A percentile compares a stretch with the other conserved stretches of the same genome.
phyloP scores from a whole-genome alignment of 2,888 invertebrate species.

The Eilema griseolum region DNA sequence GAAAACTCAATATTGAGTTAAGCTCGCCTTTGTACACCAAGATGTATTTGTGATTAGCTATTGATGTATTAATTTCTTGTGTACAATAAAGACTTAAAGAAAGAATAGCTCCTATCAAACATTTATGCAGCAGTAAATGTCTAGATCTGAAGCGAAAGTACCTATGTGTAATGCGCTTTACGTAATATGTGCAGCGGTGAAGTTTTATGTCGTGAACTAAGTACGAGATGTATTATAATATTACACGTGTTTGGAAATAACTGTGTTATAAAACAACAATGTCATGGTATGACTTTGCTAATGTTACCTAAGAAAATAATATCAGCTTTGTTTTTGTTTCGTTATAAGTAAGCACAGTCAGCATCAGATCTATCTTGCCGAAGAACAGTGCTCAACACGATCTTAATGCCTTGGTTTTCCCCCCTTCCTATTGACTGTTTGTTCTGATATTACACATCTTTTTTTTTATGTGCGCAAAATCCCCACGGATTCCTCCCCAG shows the following conservation, averaged over 20 bases:
- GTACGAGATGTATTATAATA: background rate
- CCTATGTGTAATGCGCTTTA: background rate
- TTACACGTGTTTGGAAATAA: slow-evolving; percentile 5
- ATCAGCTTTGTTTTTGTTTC: background rate
- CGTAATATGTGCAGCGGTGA: slow-evolving; percentile 3
- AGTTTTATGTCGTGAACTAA: slow-evolving; percentile 2
- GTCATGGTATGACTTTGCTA: background rate
- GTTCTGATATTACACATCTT: too few species aligned
- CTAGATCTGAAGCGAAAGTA: background rate
- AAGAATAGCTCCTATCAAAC: background rate
- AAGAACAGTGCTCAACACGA: too few species aligned
- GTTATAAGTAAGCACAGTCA: background rate
- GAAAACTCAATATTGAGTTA: too few species aligned
- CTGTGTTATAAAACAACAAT: background rate
- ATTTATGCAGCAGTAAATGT: background rate
- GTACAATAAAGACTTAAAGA: too few species aligned
- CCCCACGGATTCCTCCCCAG: too few species aligned
- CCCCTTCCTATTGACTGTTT: too few species aligned
- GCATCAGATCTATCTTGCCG: too few species aligned
- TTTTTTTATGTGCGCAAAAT: too few species aligned
- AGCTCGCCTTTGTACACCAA: too few species aligned
- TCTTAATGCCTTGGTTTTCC: too few species aligned
- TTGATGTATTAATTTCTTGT: too few species aligned
- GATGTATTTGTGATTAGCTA: too few species aligned
- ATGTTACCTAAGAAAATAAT: background rate